phyloP scores from a whole-genome alignment of 2,113 vertebrate species.

The Siniperca knerii region DNA sequence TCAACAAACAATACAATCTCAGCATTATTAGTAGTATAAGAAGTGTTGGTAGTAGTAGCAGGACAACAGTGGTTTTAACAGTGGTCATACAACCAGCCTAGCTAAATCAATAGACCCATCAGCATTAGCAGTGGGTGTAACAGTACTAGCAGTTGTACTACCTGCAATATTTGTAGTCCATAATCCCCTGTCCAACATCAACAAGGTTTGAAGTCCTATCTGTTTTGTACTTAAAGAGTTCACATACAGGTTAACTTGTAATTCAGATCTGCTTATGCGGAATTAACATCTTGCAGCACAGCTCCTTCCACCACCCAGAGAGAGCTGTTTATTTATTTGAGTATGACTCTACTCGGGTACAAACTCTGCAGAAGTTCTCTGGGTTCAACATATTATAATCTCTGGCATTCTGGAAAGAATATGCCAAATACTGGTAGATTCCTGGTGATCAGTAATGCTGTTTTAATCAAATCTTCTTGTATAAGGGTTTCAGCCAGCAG shows the following conservation, averaged over 20 bases:
- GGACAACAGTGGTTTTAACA: background rate
- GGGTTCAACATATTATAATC: conserved; percentile 1
- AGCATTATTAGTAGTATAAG: background rate
- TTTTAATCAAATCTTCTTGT: conserved; percentile 44
- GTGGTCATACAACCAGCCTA: background rate
- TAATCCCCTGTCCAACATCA: background rate
- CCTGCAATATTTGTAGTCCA: background rate
- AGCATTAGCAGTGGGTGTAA: background rate
- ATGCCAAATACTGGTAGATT: conserved; percentile 1
- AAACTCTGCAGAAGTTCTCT: conserved; percentile 9
- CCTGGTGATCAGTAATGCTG: conserved; percentile 7
- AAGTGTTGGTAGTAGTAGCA: background rate
- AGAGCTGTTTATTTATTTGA: conserved; percentile 37
- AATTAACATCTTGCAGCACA: conserved; percentile 39
- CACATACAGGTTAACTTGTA: conserved; percentile 18
- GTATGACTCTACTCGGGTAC: background rate
- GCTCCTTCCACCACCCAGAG: conserved; percentile 27
- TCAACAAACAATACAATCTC: background rate
- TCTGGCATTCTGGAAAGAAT: conserved; percentile 1
- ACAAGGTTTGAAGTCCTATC: background rate
- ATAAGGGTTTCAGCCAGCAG: conserved; percentile 22
- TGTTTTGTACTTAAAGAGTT: conserved; percentile 10
- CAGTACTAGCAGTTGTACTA: background rate
- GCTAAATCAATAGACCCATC: background rate
- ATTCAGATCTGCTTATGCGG: conserved; percentile 27